Base-by-base conservation (phyloP, 2,113 vertebrate species). In the Plotosus lineatus region DNA sequence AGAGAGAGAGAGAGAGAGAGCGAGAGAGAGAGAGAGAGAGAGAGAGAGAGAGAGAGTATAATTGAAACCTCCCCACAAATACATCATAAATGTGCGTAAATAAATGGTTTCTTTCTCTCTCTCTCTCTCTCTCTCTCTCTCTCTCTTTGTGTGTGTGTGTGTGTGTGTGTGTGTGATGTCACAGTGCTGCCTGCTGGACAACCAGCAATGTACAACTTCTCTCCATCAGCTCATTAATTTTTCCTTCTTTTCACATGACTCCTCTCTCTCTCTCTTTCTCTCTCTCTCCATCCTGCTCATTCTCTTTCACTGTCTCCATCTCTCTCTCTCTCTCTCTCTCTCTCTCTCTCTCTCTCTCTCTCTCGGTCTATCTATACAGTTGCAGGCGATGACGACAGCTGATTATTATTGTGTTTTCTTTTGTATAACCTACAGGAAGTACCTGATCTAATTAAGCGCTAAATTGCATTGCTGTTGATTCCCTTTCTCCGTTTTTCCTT, bases 111-210 rank as follows among this genome's bases (percentile, higher is more conserved):
- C 12, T 12, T 65, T 28, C 61, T 19, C 33, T 19, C 10, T 40
- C 28, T 4, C 4, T 1, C 6, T 38, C 31, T 21, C 42, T 50
- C 14, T 33, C 9, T 58, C 6, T 46, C 6, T 46, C 6, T 46
- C 7, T 5, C 1, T 46, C 7, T 46, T 7, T 46, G 44, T 46
- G 44, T 46, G 44, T 46, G 44, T 46, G 44, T 46, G 44, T 46
- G 44, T 46, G 44, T 46, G 44, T 46, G 44, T 46, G 44, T 46
- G 44, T 65, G 4, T 65, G 33, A 48, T 75, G 46, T 48, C 26
- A 75, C 21, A 77, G 69, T 14, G 21, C 48, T 58, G 46, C 58
- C 82, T 79, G 69, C 69, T 79, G 77, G 77, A 48, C 14, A 2
- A 23, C 26, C 23, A 31, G 12, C 5, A 3, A 63, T 40, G 2